phyloP scores from a whole-genome alignment of 2,113 vertebrate genomes.

The Haplotaxodon microlepis region DNA sequence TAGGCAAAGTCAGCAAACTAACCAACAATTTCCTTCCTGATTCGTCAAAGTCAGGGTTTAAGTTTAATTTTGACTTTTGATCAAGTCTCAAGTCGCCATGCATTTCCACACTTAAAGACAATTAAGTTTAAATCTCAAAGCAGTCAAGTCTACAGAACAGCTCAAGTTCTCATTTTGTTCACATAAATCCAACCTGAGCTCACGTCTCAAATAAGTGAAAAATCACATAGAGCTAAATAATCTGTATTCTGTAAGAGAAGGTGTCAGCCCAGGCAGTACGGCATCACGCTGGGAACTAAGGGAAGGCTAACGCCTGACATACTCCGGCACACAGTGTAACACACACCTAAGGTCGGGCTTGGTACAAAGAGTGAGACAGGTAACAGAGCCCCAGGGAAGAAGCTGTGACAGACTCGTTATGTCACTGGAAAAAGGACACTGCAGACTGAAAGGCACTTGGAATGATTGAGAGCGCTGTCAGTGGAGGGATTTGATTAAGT shows the following conservation, averaged over 20 bases:
- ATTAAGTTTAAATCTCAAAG: background rate
- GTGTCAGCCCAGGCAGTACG: background rate
- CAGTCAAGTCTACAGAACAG: background rate
- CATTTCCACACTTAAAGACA: background rate
- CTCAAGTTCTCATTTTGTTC: background rate
- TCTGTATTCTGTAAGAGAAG: background rate
- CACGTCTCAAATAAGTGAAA: background rate
- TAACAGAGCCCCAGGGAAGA: conserved; percentile 13
- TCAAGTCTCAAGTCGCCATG: background rate
- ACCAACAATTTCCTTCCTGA: background rate
- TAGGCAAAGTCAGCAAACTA: background rate
- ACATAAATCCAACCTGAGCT: background rate
- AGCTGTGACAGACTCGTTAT: conserved; percentile 18
- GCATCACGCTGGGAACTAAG: background rate
- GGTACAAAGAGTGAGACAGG: conserved; percentile 10
- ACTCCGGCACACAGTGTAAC: background rate
- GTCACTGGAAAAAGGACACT: conserved; percentile 28
- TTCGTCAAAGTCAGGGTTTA: background rate
- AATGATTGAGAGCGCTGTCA: conserved; percentile 1
- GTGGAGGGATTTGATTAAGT: background rate
- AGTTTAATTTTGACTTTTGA: background rate
- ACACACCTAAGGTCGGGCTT: background rate
- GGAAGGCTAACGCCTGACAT: background rate
- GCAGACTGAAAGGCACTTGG: conserved; percentile 2
- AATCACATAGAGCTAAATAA: background rate